phyloP scores from a whole-genome alignment of 2,113 vertebrate species.

The Felis chaus region DNA sequence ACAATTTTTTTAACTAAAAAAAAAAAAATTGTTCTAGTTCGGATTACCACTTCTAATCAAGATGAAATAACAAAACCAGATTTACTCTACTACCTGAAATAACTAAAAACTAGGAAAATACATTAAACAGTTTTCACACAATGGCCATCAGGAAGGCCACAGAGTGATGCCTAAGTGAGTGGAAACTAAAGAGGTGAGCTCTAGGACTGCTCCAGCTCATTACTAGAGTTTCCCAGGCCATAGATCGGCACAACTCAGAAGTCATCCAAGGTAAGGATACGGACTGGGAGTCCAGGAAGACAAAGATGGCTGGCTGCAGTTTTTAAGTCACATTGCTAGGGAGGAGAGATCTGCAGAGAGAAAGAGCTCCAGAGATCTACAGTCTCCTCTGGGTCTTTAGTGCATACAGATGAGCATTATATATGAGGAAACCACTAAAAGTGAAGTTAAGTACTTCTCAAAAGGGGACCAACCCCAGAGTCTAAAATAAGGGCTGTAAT shows the following conservation, averaged over 20 bases:
- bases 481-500: background rate
- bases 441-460: background rate
- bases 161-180: background rate
- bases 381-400: background rate
- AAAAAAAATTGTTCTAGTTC: background rate
- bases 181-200: background rate
- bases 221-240: background rate
- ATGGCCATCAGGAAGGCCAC: background rate
- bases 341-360: background rate
- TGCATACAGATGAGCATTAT: background rate
- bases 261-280: background rate
- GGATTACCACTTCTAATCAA: background rate
- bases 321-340: background rate
- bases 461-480: background rate
- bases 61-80: background rate
- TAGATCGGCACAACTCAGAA: background rate
- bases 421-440: background rate
- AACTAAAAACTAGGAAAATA: background rate
- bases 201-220: background rate
- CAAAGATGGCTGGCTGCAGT: background rate
- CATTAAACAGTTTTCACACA: background rate
- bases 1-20: too few species aligned
- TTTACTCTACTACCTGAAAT: background rate
- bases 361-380: background rate
- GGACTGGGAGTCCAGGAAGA: background rate